Conservation (phyloP, 2,113 vertebrate species). For the Numida meleagris region DNA sequence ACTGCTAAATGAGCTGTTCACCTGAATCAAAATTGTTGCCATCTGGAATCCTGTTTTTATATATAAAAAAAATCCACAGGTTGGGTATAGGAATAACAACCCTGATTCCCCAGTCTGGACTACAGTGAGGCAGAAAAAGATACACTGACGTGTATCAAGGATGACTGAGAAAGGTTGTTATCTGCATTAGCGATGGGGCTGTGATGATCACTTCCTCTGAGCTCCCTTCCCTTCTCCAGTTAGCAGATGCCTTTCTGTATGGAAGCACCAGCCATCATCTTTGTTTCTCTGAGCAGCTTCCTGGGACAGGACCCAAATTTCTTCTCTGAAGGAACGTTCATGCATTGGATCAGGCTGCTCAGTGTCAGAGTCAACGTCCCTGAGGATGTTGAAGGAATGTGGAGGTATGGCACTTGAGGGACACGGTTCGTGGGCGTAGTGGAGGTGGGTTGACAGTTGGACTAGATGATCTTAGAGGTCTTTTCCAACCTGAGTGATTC, state of each 20-base stretch:
- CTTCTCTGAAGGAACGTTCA: too few species aligned
- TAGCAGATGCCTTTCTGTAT: not conserved
- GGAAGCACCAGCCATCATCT: not conserved
- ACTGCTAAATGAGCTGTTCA: slow-evolving; percentile 66
- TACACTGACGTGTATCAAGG: not conserved
- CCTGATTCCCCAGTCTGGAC: accelerated
- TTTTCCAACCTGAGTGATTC: too few species aligned
- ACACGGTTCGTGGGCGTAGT: too few species aligned
- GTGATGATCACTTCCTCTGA: not conserved
- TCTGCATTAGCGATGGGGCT: slow-evolving; percentile 15
- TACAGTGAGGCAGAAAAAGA: slow-evolving; percentile 62
- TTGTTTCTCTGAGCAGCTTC: not conserved
- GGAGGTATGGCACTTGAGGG: too few species aligned
- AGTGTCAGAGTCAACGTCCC: too few species aligned
- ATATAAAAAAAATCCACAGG: not conserved
- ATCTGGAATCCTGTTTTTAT: slow-evolving; percentile 41
- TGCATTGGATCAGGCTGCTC: too few species aligned
- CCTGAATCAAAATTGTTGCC: slow-evolving; percentile 44
- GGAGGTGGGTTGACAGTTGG: too few species aligned
- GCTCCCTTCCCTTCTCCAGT: not conserved
- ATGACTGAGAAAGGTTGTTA: slow-evolving; percentile 42
- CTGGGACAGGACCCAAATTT: not conserved
- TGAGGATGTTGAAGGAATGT: too few species aligned
- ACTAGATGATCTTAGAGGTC: too few species aligned
- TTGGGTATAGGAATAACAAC: not conserved